A percentile compares a stretch with the other conserved stretches of the same genome.
These are phyloP conservation scores for Drosophila orena DNA, from an alignment of 1,140 invertebrate species.

Conservation along the genomic window DNA sequence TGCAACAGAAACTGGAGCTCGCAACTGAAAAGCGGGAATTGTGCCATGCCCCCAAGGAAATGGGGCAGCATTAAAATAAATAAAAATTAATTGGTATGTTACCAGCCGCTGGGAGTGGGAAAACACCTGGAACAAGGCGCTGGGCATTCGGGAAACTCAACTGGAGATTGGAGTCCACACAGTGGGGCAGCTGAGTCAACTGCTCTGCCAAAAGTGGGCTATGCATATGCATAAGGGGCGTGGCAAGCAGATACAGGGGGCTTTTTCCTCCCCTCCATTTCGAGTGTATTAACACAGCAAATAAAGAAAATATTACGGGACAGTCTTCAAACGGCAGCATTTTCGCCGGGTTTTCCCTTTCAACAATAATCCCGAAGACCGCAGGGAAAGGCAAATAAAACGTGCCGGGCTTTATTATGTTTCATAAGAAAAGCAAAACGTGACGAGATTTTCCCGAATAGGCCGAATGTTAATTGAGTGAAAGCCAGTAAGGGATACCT, in stretches of 20 bases:
- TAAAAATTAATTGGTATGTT: constrained; percentile 57
- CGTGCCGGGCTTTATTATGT: constrained; percentile 40
- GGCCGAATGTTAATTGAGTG: constrained; percentile 31
- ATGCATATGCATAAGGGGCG: constrained; percentile 39
- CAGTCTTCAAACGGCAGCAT: constrained; percentile 3
- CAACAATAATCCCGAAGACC: constrained; percentile 17
- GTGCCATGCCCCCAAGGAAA: constrained; percentile 30
- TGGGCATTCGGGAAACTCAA: not conserved
- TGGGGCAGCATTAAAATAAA: constrained; percentile 43
- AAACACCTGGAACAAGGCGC: constrained; percentile 6
- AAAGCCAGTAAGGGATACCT: constrained; percentile 3
- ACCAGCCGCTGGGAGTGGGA: constrained; percentile 13
- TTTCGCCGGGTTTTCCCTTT: not conserved
- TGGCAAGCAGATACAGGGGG: constrained; percentile 15
- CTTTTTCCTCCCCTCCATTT: constrained; percentile 18
- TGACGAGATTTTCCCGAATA: constrained; percentile 32
- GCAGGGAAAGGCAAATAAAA: constrained; percentile 29
- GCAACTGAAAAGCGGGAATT: constrained; percentile 15
- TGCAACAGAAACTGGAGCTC: constrained; percentile 41
- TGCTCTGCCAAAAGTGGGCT: constrained; percentile 11
- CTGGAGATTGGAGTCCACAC: constrained; percentile 11
- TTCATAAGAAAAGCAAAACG: constrained; percentile 43
- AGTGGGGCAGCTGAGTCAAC: constrained; percentile 43
- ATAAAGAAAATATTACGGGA: constrained; percentile 41
- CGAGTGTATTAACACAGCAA: constrained; percentile 44